Evolutionary conservation across 2,113 vertebrate genomes (phyloP).

Genomic region (Gallinago undulata): DNA sequence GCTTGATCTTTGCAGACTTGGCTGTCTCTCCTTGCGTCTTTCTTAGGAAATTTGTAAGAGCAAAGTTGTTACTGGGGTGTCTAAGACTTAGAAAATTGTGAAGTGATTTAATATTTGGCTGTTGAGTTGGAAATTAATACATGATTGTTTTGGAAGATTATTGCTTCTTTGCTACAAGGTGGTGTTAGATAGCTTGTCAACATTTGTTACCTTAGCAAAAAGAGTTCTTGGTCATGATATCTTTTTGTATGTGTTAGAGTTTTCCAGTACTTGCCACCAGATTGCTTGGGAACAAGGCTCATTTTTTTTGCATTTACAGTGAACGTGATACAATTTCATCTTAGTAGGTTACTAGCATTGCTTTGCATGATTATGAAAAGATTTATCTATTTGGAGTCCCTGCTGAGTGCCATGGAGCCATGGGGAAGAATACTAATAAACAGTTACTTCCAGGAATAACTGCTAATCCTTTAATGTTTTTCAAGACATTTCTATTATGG

Average conservation of each 20-base stretch:
- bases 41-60: not conserved
- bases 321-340: not conserved
- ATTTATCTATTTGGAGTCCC: not conserved
- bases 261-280: not conserved
- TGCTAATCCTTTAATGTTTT: not conserved
- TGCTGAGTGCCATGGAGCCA: not conserved
- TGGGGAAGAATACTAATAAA: constrained; percentile 12
- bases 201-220: not conserved
- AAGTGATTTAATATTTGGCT: not conserved
- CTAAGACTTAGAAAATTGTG: not conserved
- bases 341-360: not conserved
- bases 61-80: not conserved
- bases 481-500: not conserved
- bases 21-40: not conserved
- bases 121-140: not conserved
- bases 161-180: not conserved
- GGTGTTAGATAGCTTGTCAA: not conserved
- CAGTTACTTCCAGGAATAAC: constrained; percentile 9
- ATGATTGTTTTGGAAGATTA: not conserved
- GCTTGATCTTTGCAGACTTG: not conserved
- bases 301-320: not conserved
- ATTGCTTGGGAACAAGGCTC: not conserved
- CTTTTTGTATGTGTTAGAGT: not conserved
- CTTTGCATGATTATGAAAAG: not conserved
- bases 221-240: not conserved